Percentiles rank a stretch among this genome's conserved stretches.
phyloP scores from a whole-genome alignment of 2,888 invertebrate species.

The Cremastinae sp. region DNA sequence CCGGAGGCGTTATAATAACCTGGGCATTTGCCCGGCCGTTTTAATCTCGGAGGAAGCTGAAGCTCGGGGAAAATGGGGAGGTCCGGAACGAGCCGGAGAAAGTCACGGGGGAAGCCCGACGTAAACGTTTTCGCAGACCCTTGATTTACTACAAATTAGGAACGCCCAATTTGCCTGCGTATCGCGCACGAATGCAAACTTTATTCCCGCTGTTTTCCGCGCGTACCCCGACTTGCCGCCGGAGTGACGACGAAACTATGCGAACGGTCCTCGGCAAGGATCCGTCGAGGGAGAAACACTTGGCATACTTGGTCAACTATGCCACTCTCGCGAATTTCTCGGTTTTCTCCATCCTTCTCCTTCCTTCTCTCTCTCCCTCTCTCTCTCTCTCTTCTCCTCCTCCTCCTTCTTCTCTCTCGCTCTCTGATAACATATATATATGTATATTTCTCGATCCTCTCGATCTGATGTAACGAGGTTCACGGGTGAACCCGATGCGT shows the following conservation, averaged over 20 bases:
- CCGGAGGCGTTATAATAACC: conserved; percentile 62
- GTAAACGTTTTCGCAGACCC: conserved; percentile 44
- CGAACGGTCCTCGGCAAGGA: conserved; percentile 32
- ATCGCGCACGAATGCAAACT: not conserved
- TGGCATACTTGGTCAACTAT: conserved; percentile 71
- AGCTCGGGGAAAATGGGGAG: conserved; percentile 44
- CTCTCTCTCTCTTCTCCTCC: too few relatives aligned
- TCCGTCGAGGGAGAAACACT: conserved; percentile 26
- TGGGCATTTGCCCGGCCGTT: conserved; percentile 52
- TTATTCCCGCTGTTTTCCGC: not conserved
- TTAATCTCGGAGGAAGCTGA: conserved; percentile 54
- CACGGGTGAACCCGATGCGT: conserved; percentile 18
- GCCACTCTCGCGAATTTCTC: conserved; percentile 62
- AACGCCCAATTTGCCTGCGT: conserved; percentile 63
- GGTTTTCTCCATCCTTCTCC: conserved; percentile 13
- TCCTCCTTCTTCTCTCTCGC: not conserved
- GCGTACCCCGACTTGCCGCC: not conserved
- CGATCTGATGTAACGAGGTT: conserved; percentile 5
- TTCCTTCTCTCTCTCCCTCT: not conserved
- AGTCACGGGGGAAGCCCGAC: conserved; percentile 42
- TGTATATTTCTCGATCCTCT: conserved; percentile 15
- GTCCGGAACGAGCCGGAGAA: conserved; percentile 33
- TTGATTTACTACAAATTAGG: conserved; percentile 67
- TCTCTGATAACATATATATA: not conserved
- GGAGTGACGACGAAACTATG: conserved; percentile 53